These are phyloP conservation scores for Carassius carassius DNA, from an alignment of 2,113 vertebrate species.

Conservation along the genomic window DNA sequence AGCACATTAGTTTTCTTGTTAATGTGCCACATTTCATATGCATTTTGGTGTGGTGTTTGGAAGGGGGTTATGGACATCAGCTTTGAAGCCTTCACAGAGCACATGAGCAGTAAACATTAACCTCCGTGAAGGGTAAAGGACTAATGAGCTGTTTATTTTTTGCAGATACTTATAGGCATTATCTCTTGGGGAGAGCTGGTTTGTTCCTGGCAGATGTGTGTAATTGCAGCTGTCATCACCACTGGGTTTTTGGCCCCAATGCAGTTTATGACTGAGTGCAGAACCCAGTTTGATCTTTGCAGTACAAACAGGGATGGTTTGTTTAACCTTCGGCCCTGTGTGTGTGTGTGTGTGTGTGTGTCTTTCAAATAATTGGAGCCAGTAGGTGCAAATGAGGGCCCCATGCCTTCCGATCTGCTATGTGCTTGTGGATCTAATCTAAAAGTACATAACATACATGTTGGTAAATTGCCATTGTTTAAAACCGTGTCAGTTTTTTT, in stretches of 20 bases:
- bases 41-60: background rate
- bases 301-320: constrained; percentile 22
- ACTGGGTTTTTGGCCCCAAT: constrained; percentile 19
- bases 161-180: background rate
- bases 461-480: background rate
- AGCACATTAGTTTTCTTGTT: background rate
- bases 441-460: background rate
- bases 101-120: background rate
- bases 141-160: constrained; percentile 37
- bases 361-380: constrained; percentile 16
- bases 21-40: background rate
- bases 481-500: background rate
- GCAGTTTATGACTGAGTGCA: background rate
- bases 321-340: constrained; percentile 31
- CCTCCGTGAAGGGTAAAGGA: constrained; percentile 11
- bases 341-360: background rate
- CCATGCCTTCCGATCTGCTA: constrained; percentile 27
- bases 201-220: background rate
- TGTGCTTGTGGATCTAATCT: background rate
- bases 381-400: background rate
- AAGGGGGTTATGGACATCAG: background rate
- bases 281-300: background rate
- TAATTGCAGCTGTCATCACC: background rate
- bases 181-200: background rate
- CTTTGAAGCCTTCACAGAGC: background rate